Evolutionary conservation across 1,140 invertebrate genomes (phyloP).

Genomic region (Dufourea novaeangliae): DNA sequence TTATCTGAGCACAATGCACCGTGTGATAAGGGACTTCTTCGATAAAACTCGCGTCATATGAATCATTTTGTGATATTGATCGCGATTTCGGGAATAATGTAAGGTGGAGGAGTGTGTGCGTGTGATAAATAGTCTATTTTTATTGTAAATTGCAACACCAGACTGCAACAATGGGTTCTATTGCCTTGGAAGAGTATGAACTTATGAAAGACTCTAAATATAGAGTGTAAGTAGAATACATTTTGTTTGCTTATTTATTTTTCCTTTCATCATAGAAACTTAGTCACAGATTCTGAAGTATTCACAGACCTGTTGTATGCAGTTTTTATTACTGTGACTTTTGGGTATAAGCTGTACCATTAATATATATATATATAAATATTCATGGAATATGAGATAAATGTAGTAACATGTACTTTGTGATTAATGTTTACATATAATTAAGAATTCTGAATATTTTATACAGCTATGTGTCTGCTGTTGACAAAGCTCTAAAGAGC

Average conservation of each 20-base stretch:
- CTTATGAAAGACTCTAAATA: conserved; percentile 90
- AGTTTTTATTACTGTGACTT: no score
- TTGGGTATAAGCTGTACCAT: no score
- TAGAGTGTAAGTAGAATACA: conserved; percentile 82
- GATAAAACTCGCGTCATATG: conserved; percentile 11
- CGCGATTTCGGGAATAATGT: conserved; percentile 44
- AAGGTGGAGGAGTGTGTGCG: conserved; percentile 10
- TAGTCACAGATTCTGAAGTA: no score
- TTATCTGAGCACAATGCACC: conserved; percentile 45
- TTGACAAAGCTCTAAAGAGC: conserved; percentile 95
- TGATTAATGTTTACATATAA: not conserved
- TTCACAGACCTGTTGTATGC: no score
- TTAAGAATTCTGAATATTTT: conserved; percentile 38
- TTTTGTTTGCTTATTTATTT: not conserved
- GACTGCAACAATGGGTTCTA: conserved; percentile 77
- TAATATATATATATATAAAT: no score
- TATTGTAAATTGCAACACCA: conserved; percentile 28
- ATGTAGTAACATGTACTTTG: not conserved
- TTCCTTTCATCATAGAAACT: not conserved
- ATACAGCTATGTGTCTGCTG: conserved; percentile 86
- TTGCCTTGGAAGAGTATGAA: conserved; percentile 86
- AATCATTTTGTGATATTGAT: conserved; percentile 39
- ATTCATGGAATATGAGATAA: no score
- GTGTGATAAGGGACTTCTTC: conserved; percentile 28
- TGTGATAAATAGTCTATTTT: conserved; percentile 32